These are phyloP conservation scores for Papilio dardanus DNA, from an alignment of 1,140 invertebrate genomes.

Conservation along the genomic window DNA sequence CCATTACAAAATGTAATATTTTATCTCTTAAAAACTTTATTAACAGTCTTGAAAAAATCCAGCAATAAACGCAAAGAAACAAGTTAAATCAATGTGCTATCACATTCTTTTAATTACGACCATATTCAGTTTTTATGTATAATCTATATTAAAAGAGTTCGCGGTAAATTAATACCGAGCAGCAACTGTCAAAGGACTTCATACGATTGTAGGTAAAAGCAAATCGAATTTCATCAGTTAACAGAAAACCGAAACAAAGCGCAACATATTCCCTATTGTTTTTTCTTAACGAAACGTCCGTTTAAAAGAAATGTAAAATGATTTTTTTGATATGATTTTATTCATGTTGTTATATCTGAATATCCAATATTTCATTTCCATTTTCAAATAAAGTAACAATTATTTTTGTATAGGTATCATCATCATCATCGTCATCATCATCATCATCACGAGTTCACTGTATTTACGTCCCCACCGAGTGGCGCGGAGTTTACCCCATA, in stretches of 20 bases:
- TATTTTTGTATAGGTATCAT: too few relatives aligned
- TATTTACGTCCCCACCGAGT: too few relatives aligned
- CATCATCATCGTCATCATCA: too few relatives aligned
- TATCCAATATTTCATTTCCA: neutral
- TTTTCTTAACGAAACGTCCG: neutral
- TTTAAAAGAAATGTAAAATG: neutral
- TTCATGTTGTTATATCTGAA: neutral
- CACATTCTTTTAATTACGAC: neutral
- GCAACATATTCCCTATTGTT: neutral
- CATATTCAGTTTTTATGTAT: neutral
- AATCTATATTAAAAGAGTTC: neutral
- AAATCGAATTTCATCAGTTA: neutral
- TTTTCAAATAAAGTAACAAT: neutral
- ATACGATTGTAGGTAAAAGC: neutral
- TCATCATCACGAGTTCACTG: too few relatives aligned
- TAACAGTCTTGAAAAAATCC: too few relatives aligned
- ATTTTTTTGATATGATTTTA: neutral
- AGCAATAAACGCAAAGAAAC: neutral
- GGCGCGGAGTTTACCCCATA: too few relatives aligned
- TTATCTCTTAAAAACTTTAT: too few relatives aligned
- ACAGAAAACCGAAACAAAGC: conserved; percentile 8
- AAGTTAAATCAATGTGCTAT: too few relatives aligned
- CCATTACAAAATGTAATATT: neutral
- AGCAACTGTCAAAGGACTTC: neutral
- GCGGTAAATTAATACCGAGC: neutral